Base-by-base conservation (phyloP, 2,113 vertebrate species). In the Plotosus lineatus region DNA sequence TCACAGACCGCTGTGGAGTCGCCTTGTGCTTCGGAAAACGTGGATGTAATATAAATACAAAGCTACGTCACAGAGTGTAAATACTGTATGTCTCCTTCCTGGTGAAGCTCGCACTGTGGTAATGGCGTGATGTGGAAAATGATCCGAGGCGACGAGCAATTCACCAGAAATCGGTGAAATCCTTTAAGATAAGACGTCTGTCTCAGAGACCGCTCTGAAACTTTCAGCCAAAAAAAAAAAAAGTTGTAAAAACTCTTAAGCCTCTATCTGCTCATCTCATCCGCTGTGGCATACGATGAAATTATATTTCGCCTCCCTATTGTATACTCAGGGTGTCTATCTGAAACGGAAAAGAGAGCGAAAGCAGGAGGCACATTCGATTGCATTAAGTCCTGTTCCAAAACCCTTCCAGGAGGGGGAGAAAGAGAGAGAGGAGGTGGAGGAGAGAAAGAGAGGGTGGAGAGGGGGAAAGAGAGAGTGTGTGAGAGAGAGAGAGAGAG, bases 31-130 rank as follows among this genome's bases (percentile, higher is more conserved):
- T 21, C 26, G 26, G 28, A 56, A 56, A 77, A 69, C 74, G 31
- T 71, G 72, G 60, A 51, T 77, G 78, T 60, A 83, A 80, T 85
- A 76, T 69, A 77, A 85, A 85, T 75, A 65, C 72, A 63, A 76
- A 61, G 53, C 80, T 26, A 26, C 46, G 23, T 73, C 63, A 71
- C 60, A 65, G 50, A 50, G 63, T 17, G 42, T 81, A 85, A 79
- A 79, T 79, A 63, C n/a, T n/a, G n/a, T 77, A 19, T 55, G 50
- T 82, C 74, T 69, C 66, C 83, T 72, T 46, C 69, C 50, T 60
- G 75, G 72, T 80, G 51, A 11, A 77, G 44, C 61, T 50, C 71
- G 10, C 8, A 46, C 6, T 21, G 31, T 51, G 56, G 48, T 26
- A 40, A 42, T 21, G 5, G 36, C 1, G 40, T 15, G 65, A 69